Evolutionary conservation across 2,888 invertebrate genomes (phyloP).

Genomic region (Eristalis pertinax): DNA sequence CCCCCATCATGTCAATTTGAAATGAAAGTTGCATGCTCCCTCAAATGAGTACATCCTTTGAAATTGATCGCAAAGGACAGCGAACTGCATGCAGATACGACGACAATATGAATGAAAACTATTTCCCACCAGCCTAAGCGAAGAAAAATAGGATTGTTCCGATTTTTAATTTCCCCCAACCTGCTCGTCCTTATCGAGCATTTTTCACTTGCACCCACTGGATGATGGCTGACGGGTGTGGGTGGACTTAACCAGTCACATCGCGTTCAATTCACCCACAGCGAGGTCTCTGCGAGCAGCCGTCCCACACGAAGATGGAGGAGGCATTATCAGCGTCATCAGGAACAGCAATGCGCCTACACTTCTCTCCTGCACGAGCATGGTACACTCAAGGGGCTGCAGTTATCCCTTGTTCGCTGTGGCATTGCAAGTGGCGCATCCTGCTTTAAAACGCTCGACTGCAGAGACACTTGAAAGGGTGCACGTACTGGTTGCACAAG

Average conservation of each 20-base stretch:
- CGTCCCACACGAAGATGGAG: conserved; percentile 31
- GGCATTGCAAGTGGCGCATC: conserved; percentile 61
- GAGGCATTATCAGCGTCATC: conserved; percentile 58
- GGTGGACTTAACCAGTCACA: conserved; percentile 27
- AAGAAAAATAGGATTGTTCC: conserved; percentile 40
- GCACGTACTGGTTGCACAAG: background rate
- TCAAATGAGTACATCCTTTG: background rate
- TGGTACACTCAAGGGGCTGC: conserved; percentile 42
- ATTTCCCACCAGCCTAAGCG: background rate
- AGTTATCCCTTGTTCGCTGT: conserved; percentile 33
- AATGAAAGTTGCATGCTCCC: background rate
- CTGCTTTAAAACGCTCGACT: conserved; percentile 47
- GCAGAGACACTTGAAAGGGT: conserved; percentile 15
- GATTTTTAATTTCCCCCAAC: conserved; percentile 61
- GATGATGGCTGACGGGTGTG: conserved; percentile 2
- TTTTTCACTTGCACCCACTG: conserved; percentile 41
- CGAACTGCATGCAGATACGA: background rate
- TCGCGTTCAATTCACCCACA: background rate
- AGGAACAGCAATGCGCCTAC: conserved; percentile 54
- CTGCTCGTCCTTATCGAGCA: conserved; percentile 50
- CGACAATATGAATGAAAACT: background rate
- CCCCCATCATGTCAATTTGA: no score
- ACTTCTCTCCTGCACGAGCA: background rate
- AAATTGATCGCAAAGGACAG: conserved; percentile 1
- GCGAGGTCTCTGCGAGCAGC: background rate